Evolutionary conservation across 2,797 vertebrate genomes (phyloP).

Genomic region (Acrossocheilus fasciatus): DNA sequence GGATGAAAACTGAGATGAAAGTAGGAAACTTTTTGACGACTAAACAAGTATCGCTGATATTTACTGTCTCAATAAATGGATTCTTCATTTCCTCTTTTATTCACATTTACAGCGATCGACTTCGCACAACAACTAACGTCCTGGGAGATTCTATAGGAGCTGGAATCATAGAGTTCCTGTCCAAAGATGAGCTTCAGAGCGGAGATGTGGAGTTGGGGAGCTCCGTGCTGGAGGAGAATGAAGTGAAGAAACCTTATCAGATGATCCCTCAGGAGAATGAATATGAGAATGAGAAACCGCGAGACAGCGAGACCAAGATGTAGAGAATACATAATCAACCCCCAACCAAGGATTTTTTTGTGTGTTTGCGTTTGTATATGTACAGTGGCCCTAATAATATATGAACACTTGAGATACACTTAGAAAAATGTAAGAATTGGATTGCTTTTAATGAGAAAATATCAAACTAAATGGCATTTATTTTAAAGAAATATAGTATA

Average conservation of each 20-base stretch:
- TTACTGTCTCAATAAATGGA: not conserved
- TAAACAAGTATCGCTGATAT: not conserved
- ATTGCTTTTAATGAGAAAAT: not conserved
- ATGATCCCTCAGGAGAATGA: conserved; percentile 93
- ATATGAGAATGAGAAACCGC: conserved; percentile 84
- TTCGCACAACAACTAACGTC: conserved; percentile 96
- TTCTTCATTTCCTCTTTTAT: not conserved
- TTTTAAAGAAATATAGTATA: not conserved
- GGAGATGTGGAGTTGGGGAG: conserved; percentile 93
- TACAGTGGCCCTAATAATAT: not conserved
- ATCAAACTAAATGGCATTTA: conserved; percentile 17
- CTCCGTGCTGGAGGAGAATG: conserved; percentile 94
- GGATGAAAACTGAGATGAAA: conserved; percentile 68
- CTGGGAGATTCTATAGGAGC: conserved; percentile 95
- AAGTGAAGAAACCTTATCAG: conserved; percentile 96
- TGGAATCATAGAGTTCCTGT: conserved; percentile 96
- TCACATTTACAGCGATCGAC: conserved; percentile 84
- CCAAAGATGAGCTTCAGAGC: conserved; percentile 89
- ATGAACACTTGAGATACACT: not conserved
- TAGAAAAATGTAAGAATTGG: not conserved
- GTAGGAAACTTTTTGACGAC: conserved; percentile 36
- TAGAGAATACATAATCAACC: conserved; percentile 69
- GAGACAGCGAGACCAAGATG: conserved; percentile 95
- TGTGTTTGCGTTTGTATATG: conserved; percentile 12
- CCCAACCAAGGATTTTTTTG: conserved; percentile 42